A percentile compares a stretch with the other conserved stretches of the same genome.
Conservation (phyloP, 1,140 invertebrate genomes). For the Bombus confusus region DNA sequence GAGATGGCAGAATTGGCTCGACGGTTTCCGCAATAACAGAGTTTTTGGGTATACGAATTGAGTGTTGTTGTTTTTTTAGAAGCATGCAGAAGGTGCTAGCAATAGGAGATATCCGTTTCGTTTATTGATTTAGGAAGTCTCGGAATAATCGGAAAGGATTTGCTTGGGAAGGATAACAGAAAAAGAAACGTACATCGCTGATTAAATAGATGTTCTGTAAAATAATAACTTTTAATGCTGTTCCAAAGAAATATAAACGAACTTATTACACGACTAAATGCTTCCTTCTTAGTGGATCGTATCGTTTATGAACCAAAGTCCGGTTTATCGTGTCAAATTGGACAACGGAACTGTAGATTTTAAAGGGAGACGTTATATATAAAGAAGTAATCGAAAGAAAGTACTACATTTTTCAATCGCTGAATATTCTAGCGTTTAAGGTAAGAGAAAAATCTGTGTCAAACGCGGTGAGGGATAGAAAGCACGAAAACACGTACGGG, state of each 20-base stretch:
- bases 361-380: background rate
- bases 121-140: too few species aligned
- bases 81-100: too few species aligned
- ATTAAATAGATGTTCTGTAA: background rate
- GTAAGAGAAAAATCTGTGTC: conserved; percentile 5
- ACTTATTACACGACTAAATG: background rate
- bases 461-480: conserved; percentile 13
- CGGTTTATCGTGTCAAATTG: background rate
- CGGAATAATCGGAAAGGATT: too few species aligned
- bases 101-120: too few species aligned
- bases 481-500: conserved; percentile 14
- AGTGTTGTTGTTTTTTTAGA: too few species aligned
- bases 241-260: background rate
- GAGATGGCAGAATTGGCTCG: background rate
- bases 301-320: background rate
- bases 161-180: background rate
- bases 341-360: background rate
- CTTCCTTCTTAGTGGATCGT: background rate
- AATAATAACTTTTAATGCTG: background rate
- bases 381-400: background rate
- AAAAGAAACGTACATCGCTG: background rate
- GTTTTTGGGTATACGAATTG: too few species aligned
- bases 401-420: background rate
- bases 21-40: too few species aligned
- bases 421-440: background rate